These are phyloP conservation scores for Ovis aries DNA, from an alignment of 2,113 vertebrate species.

Conservation along the genomic window ARS-UI_Ramb_v3.0 NC_056071.1:40354001-40354500, in stretches of 20 bases:
- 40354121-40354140: not conserved
- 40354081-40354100: not conserved
- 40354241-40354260: not conserved
- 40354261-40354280: not conserved
- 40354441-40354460: not conserved
- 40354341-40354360: not conserved
- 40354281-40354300: not conserved
- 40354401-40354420: not conserved
- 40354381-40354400: not conserved
- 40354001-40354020: not conserved
- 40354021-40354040: not conserved
- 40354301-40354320: not conserved
- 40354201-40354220: not conserved
- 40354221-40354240: not conserved
- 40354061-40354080: not conserved
- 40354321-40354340: not conserved
- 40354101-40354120: not conserved
- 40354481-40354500: not conserved
- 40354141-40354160: not conserved
- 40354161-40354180: not conserved
- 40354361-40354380: not conserved
- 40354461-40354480: not conserved
- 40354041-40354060: not conserved
- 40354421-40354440: not conserved
- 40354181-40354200: not conserved